These are phyloP conservation scores for Heliconius ismenius DNA, from an alignment of 2,888 invertebrate genomes.

Conservation along the genomic window DNA sequence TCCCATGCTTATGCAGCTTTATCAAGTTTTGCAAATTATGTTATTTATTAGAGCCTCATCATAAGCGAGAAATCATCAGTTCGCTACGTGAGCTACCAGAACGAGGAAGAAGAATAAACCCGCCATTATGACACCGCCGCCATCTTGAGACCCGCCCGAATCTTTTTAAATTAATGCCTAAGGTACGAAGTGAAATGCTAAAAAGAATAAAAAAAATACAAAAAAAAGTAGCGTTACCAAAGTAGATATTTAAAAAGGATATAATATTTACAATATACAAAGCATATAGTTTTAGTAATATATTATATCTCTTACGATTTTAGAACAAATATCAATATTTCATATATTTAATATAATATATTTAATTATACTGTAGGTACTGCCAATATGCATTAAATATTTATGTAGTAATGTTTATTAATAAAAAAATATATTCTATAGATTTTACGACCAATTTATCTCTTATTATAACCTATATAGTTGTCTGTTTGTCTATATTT, in stretches of 20 bases:
- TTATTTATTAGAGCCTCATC: constrained; percentile 93
- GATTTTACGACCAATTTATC: constrained; percentile 45
- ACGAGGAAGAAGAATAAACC: constrained; percentile 90
- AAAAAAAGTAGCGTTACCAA: constrained; percentile 43
- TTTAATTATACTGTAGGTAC: constrained; percentile 57
- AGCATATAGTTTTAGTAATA: constrained; percentile 19
- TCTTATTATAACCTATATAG: constrained; percentile 33
- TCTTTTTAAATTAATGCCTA: constrained; percentile 42
- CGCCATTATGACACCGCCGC: constrained; percentile 52
- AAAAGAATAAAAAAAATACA: constrained; percentile 39
- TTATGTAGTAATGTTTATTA: constrained; percentile 24
- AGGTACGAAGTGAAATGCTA: constrained; percentile 39
- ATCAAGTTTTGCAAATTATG: no score
- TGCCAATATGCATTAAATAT: constrained; percentile 48
- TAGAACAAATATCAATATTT: constrained; percentile 32
- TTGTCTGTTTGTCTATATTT: constrained; percentile 37
- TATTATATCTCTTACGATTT: constrained; percentile 35
- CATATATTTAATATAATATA: constrained; percentile 28
- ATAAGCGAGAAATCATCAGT: constrained; percentile 96
- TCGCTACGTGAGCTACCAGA: constrained; percentile 96
- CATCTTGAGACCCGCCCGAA: constrained; percentile 58
- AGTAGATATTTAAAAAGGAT: constrained; percentile 34
- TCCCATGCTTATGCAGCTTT: no score
- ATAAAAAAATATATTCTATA: constrained; percentile 44
- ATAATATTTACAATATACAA: constrained; percentile 38